These are phyloP conservation scores for Rhabdomys dilectus DNA, from an alignment of 2,113 vertebrate genomes.

Conservation along the genomic window DNA sequence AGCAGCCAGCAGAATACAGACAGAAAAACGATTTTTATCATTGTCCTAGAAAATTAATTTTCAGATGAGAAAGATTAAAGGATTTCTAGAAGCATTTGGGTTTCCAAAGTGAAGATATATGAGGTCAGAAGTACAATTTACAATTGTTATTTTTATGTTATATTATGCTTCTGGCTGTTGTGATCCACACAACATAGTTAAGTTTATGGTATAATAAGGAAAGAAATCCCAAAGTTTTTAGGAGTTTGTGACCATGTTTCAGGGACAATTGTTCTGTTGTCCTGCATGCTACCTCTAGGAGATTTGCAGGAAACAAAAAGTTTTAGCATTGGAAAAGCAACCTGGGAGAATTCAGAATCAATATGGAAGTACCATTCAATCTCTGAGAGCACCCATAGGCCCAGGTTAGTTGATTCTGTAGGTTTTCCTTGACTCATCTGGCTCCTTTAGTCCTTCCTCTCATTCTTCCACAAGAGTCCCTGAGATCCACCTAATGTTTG, in stretches of 20 bases:
- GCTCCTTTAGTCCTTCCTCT: too few species aligned
- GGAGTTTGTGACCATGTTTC: background rate
- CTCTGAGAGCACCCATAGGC: too few species aligned
- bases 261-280: background rate
- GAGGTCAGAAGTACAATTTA: background rate
- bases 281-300: background rate
- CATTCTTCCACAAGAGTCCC: too few species aligned
- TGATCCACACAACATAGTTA: background rate
- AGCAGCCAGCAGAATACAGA: background rate
- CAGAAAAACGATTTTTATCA: background rate
- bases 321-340: background rate
- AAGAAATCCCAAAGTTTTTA: constrained; percentile 20
- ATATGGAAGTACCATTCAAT: background rate
- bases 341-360: background rate
- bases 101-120: constrained; percentile 3
- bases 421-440: too few species aligned
- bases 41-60: background rate
- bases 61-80: background rate
- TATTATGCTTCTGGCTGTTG: background rate
- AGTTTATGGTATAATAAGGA: background rate
- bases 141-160: constrained; percentile 30
- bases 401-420: too few species aligned
- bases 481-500: too few species aligned
- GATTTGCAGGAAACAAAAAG: background rate
- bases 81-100: background rate